Base-by-base conservation (phyloP, 2,888 invertebrate genomes). In the Mimachlamys varia region DNA sequence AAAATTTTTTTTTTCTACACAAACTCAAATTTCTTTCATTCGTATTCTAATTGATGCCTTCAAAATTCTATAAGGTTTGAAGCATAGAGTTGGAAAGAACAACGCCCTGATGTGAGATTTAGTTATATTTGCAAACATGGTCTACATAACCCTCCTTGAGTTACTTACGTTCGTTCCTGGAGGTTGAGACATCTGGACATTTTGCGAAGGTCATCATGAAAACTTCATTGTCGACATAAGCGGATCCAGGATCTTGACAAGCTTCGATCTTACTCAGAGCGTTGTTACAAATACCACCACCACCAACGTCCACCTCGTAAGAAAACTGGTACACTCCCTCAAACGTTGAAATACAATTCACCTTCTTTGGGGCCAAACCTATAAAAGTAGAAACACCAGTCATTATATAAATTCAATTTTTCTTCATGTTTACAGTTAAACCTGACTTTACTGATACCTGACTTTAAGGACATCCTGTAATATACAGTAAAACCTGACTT, bases 181-280 rank as follows among this genome's bases (percentile, higher is more conserved):
- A 96, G 0, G 95, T 94, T 10, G 93, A 92, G 3, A 96, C 96
- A 76, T 94, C 95, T 1, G 94, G 91, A 96, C 99, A 99, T 95
- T 98, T 98, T 93, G 98, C 98, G 96, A 99, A 99, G 0, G 98
- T 98, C 93, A 99, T 99, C 95, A 98, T 98, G 96, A 99, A 99
- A 96, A 99, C 99, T 96, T 99, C 99, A 97, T 99, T 99, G 89
- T 99, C 98, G 93, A 99, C 99, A 92, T 99, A 99, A 96, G 99
- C 98, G 19, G 99, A 99, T 91, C 99, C 99, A 4, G 99, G 98
- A 37, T 98, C 98, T 97, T 99, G 99, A 96, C 99, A 99, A 0
- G 99, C 99, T 95, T 98, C 98, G 93, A 99, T 98, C 95, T 98
- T 98, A 5, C 98, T 99, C 96, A 98, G 98, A 0, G 96, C 98